Evolutionary conservation across 2,888 invertebrate species (phyloP).

Genomic region (Lampropteryx suffumata): DNA sequence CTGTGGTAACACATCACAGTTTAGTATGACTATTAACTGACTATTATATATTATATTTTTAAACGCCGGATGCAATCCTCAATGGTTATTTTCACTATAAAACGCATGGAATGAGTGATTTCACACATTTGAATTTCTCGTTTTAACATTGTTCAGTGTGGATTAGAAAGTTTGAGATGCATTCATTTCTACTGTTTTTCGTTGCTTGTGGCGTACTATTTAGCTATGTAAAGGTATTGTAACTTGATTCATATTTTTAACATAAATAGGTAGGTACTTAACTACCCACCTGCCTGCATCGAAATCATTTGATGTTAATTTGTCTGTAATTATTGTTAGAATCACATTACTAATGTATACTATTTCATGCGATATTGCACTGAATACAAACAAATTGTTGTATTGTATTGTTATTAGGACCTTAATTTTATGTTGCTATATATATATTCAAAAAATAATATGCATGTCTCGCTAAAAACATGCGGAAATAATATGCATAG

Average conservation of each 20-base stretch:
- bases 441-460: too few species aligned
- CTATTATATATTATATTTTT: constrained; percentile 6
- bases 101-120: constrained; percentile 42
- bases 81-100: constrained; percentile 41
- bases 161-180: constrained; percentile 33
- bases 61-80: constrained; percentile 24
- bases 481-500: too few species aligned
- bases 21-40: neutral
- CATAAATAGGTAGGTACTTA: too few species aligned
- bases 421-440: too few species aligned
- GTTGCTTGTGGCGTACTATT: constrained; percentile 7
- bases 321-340: too few species aligned
- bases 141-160: constrained; percentile 14
- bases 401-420: too few species aligned
- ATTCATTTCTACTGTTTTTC: constrained; percentile 9
- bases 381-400: too few species aligned
- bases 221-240: constrained; percentile 8
- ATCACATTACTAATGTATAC: too few species aligned
- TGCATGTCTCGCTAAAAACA: too few species aligned
- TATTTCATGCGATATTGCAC: too few species aligned
- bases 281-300: too few species aligned
- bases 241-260: neutral
- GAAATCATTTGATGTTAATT: too few species aligned
- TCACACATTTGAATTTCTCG: constrained; percentile 51
- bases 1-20: constrained; percentile 8